A percentile compares a stretch with the other conserved stretches of the same genome.
Conservation (phyloP, 1,140 invertebrate species). For the Physella acuta region DNA sequence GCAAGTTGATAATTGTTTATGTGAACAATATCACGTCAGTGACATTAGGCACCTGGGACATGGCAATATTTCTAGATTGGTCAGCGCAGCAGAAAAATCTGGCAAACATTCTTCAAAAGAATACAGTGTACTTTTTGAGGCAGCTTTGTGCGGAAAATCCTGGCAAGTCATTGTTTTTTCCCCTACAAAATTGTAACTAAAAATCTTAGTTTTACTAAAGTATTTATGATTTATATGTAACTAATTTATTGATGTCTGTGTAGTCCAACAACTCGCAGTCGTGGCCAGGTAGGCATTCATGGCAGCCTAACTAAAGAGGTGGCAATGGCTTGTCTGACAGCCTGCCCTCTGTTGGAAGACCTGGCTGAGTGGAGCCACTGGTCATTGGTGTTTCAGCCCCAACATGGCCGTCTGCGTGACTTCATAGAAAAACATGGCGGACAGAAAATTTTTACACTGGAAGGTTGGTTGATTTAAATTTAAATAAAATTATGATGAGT, state of each 20-base stretch:
- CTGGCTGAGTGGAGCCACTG: constrained; percentile 52
- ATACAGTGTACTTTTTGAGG: constrained; percentile 46
- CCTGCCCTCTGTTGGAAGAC: constrained; percentile 54
- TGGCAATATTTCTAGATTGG: constrained; percentile 41
- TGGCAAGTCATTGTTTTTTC: constrained; percentile 32
- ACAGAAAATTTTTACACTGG: constrained; percentile 27
- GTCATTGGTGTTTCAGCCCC: constrained; percentile 54
- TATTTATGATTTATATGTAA: too few species aligned
- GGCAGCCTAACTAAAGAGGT: constrained; percentile 49
- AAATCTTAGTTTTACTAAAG: too few species aligned
- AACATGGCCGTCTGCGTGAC: constrained; percentile 50
- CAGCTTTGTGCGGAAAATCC: constrained; percentile 34
- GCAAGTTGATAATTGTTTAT: constrained; percentile 43
- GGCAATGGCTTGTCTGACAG: constrained; percentile 50
- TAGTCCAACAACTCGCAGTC: constrained; percentile 6
- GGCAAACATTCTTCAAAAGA: constrained; percentile 40
- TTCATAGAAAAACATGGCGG: constrained; percentile 57
- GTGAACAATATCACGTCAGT: constrained; percentile 49
- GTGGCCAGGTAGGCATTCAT: constrained; percentile 1
- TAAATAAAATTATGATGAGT: too few species aligned
- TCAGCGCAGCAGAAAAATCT: constrained; percentile 34
- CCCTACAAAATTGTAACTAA: too few species aligned
- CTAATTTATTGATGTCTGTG: too few species aligned
- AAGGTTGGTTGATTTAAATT: too few species aligned
- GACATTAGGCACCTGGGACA: constrained; percentile 47